Conservation (phyloP, 2,797 vertebrate species). For the Otolemur crassicaudatus region DNA sequence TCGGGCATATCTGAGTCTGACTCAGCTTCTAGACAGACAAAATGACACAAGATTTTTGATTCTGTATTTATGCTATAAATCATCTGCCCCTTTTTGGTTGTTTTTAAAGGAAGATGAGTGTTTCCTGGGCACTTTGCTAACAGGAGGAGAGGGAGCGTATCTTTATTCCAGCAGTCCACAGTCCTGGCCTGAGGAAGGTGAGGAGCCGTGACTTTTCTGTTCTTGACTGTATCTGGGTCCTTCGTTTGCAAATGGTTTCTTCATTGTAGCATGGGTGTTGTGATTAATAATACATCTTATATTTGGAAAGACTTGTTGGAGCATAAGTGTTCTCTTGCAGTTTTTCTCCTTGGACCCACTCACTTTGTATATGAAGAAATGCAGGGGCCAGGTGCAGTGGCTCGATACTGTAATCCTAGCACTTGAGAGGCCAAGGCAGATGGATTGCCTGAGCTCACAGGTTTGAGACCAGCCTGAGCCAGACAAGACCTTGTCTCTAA, state of each 20-base stretch:
- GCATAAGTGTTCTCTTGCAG: conserved; percentile 8
- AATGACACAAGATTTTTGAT: background rate
- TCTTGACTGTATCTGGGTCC: conserved; percentile 16
- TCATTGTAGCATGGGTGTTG: background rate
- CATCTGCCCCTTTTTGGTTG: conserved; percentile 39
- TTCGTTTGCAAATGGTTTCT: background rate
- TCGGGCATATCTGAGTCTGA: conserved; percentile 15
- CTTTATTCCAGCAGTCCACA: conserved; percentile 91
- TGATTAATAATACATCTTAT: conserved; percentile 48
- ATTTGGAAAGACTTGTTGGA: conserved; percentile 36
- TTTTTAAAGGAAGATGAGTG: conserved; percentile 89
- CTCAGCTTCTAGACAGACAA: conserved; percentile 4
- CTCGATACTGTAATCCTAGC: no score
- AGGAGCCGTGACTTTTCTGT: conserved; percentile 57
- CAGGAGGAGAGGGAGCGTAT: conserved; percentile 90
- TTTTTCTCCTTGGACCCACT: conserved; percentile 24
- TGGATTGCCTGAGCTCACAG: no score
- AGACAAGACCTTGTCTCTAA: no score
- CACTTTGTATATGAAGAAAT: conserved; percentile 13
- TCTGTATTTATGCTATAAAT: conserved; percentile 40
- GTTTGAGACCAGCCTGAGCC: no score
- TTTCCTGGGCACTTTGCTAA: conserved; percentile 92
- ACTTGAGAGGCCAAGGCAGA: no score
- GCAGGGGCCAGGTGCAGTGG: no score
- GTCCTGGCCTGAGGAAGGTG: conserved; percentile 94